Conservation (phyloP, 2,888 invertebrate species). For the Theretra japonica region DNA sequence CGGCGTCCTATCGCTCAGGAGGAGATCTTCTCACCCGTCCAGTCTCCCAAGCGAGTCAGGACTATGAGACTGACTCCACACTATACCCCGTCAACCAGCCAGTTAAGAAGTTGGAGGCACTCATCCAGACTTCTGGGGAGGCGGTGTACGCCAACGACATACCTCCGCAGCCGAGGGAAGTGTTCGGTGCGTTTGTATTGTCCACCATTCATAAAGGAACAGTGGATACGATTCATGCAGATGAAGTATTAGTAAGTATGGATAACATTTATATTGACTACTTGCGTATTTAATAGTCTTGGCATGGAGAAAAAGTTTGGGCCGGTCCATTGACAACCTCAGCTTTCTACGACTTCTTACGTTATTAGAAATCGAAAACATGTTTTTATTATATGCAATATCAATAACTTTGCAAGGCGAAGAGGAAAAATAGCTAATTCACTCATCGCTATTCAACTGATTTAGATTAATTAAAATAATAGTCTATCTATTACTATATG, state of each 20-base stretch:
- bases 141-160: slow-evolving; percentile 88
- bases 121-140: slow-evolving; percentile 87
- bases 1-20: slow-evolving; percentile 77
- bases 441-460: no score
- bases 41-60: slow-evolving; percentile 85
- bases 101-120: slow-evolving; percentile 86
- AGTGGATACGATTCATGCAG: slow-evolving; percentile 84
- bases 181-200: slow-evolving; percentile 88
- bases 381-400: no score
- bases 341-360: no score
- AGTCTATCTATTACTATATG: no score
- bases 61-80: slow-evolving; percentile 85
- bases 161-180: slow-evolving; percentile 84
- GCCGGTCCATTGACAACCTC: no score
- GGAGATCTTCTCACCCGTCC: slow-evolving; percentile 80
- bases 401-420: no score
- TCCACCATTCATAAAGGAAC: slow-evolving; percentile 84
- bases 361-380: no score
- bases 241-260: slow-evolving; percentile 84
- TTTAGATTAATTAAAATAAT: no score
- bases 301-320: no score
- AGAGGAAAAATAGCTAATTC: no score
- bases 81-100: slow-evolving; percentile 89
- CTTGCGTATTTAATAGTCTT: slow-evolving; percentile 1
- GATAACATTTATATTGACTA: not conserved